These are phyloP conservation scores for Botia kubotai DNA, from an alignment of 2,797 vertebrate species.

Conservation along the genomic window DNA sequence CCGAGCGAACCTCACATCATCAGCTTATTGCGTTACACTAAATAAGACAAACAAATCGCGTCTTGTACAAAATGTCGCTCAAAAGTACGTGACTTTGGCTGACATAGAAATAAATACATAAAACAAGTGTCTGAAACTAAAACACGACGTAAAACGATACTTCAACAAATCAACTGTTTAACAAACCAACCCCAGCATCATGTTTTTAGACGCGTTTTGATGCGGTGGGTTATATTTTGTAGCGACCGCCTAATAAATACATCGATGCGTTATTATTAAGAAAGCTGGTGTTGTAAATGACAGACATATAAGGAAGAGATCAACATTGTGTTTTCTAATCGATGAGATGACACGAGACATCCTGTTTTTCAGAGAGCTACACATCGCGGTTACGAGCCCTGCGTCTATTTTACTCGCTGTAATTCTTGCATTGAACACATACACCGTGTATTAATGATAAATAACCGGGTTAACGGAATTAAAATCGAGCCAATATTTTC, in stretches of 20 bases:
- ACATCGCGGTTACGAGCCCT: not conserved
- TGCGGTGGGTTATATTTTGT: not conserved
- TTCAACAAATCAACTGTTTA: slow-evolving; percentile 24
- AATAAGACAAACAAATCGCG: not conserved
- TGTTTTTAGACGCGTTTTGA: not conserved
- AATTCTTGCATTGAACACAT: not conserved
- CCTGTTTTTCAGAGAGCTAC: slow-evolving; percentile 41
- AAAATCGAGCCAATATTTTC: not conserved
- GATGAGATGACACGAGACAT: slow-evolving; percentile 24
- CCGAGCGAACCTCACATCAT: not conserved
- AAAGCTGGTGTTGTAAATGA: not conserved
- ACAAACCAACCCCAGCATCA: not conserved
- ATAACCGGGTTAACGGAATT: not conserved
- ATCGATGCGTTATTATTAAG: not conserved
- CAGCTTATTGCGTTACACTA: not conserved
- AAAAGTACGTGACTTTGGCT: not conserved
- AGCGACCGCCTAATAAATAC: not conserved
- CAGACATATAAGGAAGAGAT: not conserved
- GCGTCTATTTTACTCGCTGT: slow-evolving; percentile 1
- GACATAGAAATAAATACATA: not conserved
- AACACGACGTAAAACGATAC: not conserved
- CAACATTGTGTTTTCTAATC: not conserved
- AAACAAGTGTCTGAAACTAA: not conserved
- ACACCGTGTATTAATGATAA: not conserved
- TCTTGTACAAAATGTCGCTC: not conserved